Percentiles rank a stretch among this genome's conserved stretches.
These are phyloP conservation scores for Silurus lanzhouensis DNA, from an alignment of 2,797 vertebrate genomes.

Conservation along the genomic window DNA sequence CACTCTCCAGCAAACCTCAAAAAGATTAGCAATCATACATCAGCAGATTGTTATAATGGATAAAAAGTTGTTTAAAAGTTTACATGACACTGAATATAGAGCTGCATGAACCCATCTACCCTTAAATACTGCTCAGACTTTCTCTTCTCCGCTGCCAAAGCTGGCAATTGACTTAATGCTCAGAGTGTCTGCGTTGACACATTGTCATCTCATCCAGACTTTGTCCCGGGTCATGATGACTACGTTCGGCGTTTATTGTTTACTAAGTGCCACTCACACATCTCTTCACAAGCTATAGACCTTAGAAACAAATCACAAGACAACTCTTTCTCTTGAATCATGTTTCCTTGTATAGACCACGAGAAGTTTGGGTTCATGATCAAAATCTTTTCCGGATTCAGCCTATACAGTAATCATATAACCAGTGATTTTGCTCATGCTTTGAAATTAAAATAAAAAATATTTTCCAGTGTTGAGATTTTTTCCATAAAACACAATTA, in stretches of 20 bases:
- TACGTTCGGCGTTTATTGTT: neutral
- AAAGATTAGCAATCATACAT: slow-evolving; percentile 56
- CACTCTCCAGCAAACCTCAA: neutral
- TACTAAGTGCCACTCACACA: neutral
- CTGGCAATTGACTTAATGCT: neutral
- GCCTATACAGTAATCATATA: neutral
- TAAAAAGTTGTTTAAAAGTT: slow-evolving; percentile 42
- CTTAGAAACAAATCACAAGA: neutral
- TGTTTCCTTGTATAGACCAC: too few relatives aligned
- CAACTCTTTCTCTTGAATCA: neutral
- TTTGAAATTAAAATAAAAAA: neutral
- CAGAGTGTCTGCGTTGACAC: neutral
- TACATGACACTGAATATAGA: slow-evolving; percentile 41
- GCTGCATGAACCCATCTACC: slow-evolving; percentile 20
- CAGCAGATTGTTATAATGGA: slow-evolving; percentile 62
- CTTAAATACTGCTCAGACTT: neutral
- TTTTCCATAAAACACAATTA: neutral
- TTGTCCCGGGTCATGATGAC: slow-evolving; percentile 8
- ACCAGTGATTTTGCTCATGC: neutral
- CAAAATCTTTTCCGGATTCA: too few relatives aligned
- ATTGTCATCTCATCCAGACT: neutral
- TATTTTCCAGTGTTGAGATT: neutral
- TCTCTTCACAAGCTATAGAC: neutral
- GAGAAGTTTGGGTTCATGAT: neutral
- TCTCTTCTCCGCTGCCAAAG: neutral